phyloP scores from a whole-genome alignment of 2,113 vertebrate species.

The Tricholaema leucomelas region DNA sequence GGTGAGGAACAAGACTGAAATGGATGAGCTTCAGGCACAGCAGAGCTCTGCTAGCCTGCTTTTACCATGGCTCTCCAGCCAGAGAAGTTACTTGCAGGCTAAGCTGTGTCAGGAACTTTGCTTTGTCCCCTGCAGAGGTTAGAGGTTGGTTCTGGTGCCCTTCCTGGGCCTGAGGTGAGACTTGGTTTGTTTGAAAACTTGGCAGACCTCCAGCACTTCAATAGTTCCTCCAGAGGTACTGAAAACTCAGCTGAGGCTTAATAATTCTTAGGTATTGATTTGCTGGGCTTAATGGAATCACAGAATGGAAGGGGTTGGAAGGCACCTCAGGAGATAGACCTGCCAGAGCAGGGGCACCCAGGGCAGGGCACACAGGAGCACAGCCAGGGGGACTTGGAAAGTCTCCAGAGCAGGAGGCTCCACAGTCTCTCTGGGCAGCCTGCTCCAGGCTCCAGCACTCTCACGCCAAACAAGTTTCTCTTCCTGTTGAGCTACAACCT shows the following conservation, averaged over 20 bases:
- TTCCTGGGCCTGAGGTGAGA: not conserved
- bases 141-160: not conserved
- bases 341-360: no score
- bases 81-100: not conserved
- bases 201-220: not conserved
- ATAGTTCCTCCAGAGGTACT: not conserved
- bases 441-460: no score
- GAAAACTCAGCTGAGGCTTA: not conserved
- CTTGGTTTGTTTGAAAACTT: not conserved
- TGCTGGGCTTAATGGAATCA: not conserved
- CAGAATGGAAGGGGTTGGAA: no score
- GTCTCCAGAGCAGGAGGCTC: no score
- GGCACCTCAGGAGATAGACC: no score
- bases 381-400: no score
- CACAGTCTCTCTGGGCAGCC: no score
- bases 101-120: not conserved
- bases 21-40: not conserved
- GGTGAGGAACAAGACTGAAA: not conserved
- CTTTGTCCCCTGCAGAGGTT: not conserved
- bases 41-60: not conserved
- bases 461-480: no score
- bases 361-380: no score
- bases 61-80: not conserved
- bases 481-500: no score
- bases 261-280: fast-evolving